phyloP scores from a whole-genome alignment of 2,888 invertebrate genomes.

The Belgica antarctica region DNA sequence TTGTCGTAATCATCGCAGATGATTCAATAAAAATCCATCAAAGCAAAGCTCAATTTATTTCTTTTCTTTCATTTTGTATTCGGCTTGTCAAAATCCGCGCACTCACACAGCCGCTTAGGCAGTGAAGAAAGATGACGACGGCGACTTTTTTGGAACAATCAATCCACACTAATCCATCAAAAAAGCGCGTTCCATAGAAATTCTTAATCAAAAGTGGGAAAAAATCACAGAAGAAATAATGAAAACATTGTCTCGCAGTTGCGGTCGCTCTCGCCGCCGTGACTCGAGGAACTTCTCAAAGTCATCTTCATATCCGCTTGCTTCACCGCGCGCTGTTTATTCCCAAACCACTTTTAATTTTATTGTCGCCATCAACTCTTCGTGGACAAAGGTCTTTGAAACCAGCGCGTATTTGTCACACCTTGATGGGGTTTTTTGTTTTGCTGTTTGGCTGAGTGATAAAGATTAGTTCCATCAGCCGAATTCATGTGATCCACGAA shows the following conservation, averaged over 20 bases:
- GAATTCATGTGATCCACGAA: too few relatives aligned
- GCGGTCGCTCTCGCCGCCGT: not conserved
- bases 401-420: slow-evolving; percentile 25
- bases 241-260: slow-evolving; percentile 29
- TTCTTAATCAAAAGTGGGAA: slow-evolving; percentile 40
- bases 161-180: slow-evolving; percentile 37
- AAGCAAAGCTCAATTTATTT: not conserved
- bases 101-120: not conserved
- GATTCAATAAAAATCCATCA: slow-evolving; percentile 25
- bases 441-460: slow-evolving; percentile 1
- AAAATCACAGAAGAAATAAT: slow-evolving; percentile 28
- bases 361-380: slow-evolving; percentile 26
- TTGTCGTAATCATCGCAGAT: slow-evolving; percentile 34
- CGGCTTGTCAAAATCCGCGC: too few relatives aligned
- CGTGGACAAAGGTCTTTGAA: slow-evolving; percentile 27
- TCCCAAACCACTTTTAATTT: not conserved
- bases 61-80: too few relatives aligned
- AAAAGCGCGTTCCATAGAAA: slow-evolving; percentile 14
- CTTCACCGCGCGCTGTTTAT: slow-evolving; percentile 1
- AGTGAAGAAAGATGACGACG: not conserved
- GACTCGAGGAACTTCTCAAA: slow-evolving; percentile 35
- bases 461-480: slow-evolving; percentile 11
- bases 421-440: slow-evolving; percentile 39
- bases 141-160: slow-evolving; percentile 4
- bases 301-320: slow-evolving; percentile 44